Percentiles rank a stretch among this genome's conserved stretches.
Conservation (phyloP, 2,888 invertebrate species). For the Hemicrepidius hirtus region DNA sequence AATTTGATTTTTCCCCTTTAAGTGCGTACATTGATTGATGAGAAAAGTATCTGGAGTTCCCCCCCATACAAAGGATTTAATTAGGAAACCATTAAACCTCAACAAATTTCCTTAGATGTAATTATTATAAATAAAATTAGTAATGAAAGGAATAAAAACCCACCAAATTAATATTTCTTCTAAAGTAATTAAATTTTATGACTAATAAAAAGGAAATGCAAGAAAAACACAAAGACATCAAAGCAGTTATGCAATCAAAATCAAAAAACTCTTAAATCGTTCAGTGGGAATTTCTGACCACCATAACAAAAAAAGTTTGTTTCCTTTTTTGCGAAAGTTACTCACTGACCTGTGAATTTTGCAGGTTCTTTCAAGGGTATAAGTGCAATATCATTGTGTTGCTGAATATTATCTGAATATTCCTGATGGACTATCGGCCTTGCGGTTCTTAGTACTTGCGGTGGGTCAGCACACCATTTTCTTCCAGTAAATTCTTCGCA, state of each 20-base stretch:
- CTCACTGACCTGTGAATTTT: conserved; percentile 70
- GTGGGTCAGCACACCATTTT: conserved; percentile 69
- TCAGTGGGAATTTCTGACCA: no score
- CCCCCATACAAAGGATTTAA: not conserved
- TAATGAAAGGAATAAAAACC: no score
- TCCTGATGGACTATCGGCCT: conserved; percentile 70
- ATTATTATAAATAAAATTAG: not conserved
- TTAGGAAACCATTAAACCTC: not conserved
- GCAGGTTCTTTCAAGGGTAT: conserved; percentile 70
- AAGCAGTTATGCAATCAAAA: no score
- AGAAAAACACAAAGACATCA: no score
- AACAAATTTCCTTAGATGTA: not conserved
- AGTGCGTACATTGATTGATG: no score
- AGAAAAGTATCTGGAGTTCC: not conserved
- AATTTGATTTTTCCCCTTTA: no score
- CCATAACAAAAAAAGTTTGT: no score
- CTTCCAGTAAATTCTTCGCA: conserved; percentile 60
- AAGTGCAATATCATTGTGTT: conserved; percentile 73
- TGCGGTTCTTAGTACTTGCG: conserved; percentile 70
- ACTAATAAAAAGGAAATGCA: no score
- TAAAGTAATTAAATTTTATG: no score
- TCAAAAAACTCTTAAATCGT: no score
- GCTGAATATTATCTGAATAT: conserved; percentile 64
- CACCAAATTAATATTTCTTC: no score
- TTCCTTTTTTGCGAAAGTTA: not conserved